Percentiles rank a stretch among this genome's conserved stretches.
Evolutionary conservation across 2,888 invertebrate species (phyloP).

Genomic region (Dolomedes plantarius): DNA sequence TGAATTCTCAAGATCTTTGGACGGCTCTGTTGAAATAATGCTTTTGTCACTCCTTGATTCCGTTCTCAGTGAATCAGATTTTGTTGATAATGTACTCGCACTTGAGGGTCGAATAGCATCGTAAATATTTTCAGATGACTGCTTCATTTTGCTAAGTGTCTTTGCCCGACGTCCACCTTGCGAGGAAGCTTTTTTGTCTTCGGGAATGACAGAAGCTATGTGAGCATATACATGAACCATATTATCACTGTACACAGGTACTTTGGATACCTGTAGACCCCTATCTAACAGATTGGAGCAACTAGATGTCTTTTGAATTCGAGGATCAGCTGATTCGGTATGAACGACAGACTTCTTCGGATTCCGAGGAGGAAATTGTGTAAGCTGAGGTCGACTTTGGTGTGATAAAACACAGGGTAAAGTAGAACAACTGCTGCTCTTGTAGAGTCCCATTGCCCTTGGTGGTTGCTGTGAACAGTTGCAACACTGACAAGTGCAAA

Average conservation of each 20-base stretch:
- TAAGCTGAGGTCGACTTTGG: slow-evolving; percentile 54
- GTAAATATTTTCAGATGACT: slow-evolving; percentile 39
- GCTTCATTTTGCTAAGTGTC: slow-evolving; percentile 23
- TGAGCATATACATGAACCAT: slow-evolving; percentile 62
- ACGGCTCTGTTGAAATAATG: not conserved
- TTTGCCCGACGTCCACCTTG: slow-evolving; percentile 42
- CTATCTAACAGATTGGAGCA: slow-evolving; percentile 55
- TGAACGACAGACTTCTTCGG: slow-evolving; percentile 8
- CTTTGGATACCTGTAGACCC: slow-evolving; percentile 26
- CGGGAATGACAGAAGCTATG: slow-evolving; percentile 60
- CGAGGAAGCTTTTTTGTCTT: slow-evolving; percentile 33
- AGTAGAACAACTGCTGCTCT: slow-evolving; percentile 68
- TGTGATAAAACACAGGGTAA: slow-evolving; percentile 47
- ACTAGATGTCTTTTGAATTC: slow-evolving; percentile 62
- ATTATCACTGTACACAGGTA: slow-evolving; percentile 63
- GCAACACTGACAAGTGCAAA: slow-evolving; percentile 19
- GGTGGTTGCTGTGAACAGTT: not conserved
- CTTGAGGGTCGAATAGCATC: not conserved
- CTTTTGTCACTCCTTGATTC: not conserved
- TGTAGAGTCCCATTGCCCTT: slow-evolving; percentile 39
- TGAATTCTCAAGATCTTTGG: slow-evolving; percentile 17
- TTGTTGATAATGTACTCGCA: slow-evolving; percentile 1
- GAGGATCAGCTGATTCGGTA: not conserved
- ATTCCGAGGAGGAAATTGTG: slow-evolving; percentile 49
- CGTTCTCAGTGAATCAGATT: slow-evolving; percentile 15